Evolutionary conservation across 2,797 vertebrate species (phyloP).

Genomic region (Xiphophorus birchmanni): DNA sequence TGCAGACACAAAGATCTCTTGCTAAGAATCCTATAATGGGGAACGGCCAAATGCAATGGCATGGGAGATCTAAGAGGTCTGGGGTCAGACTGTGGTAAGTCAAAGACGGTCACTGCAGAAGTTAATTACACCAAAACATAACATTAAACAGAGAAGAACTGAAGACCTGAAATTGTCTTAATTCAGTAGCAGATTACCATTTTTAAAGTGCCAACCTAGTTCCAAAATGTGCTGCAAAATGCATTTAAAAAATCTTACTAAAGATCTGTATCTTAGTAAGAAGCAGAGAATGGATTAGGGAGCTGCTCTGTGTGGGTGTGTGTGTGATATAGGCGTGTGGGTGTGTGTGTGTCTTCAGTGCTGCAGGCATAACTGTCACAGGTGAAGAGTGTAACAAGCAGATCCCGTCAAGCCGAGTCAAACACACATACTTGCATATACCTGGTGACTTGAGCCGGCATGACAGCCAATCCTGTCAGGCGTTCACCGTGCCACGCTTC

Average conservation of each 20-base stretch:
- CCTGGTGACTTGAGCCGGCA: conserved; percentile 41
- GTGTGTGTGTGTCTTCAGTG: not conserved
- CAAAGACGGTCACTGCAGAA: not conserved
- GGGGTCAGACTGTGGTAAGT: too few relatives aligned
- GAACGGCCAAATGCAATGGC: not conserved
- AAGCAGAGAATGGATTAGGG: not conserved
- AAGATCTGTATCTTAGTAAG: not conserved
- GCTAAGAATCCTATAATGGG: not conserved
- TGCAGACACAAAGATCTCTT: not conserved
- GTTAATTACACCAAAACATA: not conserved
- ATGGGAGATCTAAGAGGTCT: not conserved
- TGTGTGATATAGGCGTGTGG: not conserved
- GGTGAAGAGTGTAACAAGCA: conserved; percentile 56
- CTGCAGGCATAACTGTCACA: conserved; percentile 55
- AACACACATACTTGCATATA: conserved; percentile 31
- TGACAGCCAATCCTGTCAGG: conserved; percentile 57
- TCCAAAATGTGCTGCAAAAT: not conserved
- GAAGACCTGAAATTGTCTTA: not conserved
- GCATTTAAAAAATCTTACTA: not conserved
- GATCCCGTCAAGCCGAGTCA: conserved; percentile 35
- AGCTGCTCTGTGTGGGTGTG: not conserved
- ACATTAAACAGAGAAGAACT: not conserved
- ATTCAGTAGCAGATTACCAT: not conserved
- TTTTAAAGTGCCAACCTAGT: not conserved
- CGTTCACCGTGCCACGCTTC: conserved; percentile 35